Percentiles rank a stretch among this genome's conserved stretches.
Conservation (phyloP, 2,797 vertebrate species). For the Falco columbarius region DNA sequence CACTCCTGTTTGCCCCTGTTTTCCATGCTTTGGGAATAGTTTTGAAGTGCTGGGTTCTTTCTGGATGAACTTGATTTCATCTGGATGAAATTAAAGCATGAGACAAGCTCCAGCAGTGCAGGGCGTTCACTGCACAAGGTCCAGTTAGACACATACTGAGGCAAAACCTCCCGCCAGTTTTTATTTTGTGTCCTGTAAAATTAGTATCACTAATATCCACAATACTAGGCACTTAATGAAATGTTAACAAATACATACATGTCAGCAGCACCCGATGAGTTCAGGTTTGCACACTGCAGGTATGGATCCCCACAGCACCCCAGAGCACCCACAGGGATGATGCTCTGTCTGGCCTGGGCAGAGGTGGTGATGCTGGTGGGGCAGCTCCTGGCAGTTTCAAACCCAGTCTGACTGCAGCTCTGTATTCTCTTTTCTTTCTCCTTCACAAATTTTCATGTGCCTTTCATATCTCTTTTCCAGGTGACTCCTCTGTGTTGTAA, state of each 20-base stretch:
- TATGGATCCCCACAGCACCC: neutral
- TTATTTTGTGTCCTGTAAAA: neutral
- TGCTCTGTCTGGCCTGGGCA: neutral
- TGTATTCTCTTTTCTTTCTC: neutral
- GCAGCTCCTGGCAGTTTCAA: neutral
- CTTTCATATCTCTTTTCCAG: neutral
- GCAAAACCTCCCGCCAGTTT: neutral
- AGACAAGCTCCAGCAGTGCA: neutral
- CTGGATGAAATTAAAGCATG: neutral
- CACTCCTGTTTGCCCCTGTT: neutral
- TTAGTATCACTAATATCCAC: neutral
- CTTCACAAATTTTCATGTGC: neutral
- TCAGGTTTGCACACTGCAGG: neutral
- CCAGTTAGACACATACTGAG: neutral
- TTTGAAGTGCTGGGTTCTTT: neutral
- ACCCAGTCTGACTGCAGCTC: neutral
- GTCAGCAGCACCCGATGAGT: neutral
- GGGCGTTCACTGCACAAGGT: neutral
- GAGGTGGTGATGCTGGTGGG: neutral
- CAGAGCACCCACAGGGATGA: neutral
- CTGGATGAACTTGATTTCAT: neutral
- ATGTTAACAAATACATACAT: neutral
- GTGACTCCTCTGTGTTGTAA: neutral
- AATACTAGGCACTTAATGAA: neutral
- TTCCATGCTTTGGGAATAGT: neutral